Evolutionary conservation across 2,888 invertebrate genomes (phyloP).

Genomic region (Chrysomela aeneicollis): DNA sequence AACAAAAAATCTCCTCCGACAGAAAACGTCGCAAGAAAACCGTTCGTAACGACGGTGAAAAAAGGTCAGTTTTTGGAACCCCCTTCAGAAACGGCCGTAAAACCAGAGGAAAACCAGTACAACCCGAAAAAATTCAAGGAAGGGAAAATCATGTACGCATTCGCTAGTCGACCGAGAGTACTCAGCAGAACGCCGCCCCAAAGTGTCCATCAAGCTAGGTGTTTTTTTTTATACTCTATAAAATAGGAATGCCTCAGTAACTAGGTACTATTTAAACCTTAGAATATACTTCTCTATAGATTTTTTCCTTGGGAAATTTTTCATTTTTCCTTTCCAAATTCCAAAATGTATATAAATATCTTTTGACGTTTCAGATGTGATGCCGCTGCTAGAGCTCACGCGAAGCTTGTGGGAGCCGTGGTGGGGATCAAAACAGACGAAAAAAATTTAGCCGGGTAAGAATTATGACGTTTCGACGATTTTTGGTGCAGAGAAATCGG

Average conservation of each 20-base stretch:
- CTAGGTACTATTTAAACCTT: too few relatives aligned
- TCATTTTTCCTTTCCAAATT: too few relatives aligned
- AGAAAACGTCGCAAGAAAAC: conserved; percentile 55
- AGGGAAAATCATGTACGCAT: conserved; percentile 68
- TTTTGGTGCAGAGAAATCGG: neutral
- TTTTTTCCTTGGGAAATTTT: too few relatives aligned
- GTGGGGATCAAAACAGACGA: conserved; percentile 44
- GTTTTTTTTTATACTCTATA: conserved; percentile 1
- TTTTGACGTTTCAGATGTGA: conserved; percentile 48
- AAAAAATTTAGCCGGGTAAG: conserved; percentile 35
- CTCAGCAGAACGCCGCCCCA: conserved; percentile 55
- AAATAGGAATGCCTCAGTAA: too few relatives aligned
- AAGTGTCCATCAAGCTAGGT: conserved; percentile 52
- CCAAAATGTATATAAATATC: neutral
- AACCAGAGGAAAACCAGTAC: conserved; percentile 45
- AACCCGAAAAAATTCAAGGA: conserved; percentile 49
- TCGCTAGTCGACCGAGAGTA: conserved; percentile 71
- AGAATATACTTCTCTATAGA: too few relatives aligned
- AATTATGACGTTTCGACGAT: neutral
- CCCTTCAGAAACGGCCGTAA: conserved; percentile 74
- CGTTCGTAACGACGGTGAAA: conserved; percentile 84
- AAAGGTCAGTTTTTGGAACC: conserved; percentile 82
- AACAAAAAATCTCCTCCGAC: conserved; percentile 42
- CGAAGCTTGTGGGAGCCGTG: conserved; percentile 51
- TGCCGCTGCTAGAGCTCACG: conserved; percentile 57